Conservation (phyloP, 1,140 invertebrate species). For the Triops cancriformis region DNA sequence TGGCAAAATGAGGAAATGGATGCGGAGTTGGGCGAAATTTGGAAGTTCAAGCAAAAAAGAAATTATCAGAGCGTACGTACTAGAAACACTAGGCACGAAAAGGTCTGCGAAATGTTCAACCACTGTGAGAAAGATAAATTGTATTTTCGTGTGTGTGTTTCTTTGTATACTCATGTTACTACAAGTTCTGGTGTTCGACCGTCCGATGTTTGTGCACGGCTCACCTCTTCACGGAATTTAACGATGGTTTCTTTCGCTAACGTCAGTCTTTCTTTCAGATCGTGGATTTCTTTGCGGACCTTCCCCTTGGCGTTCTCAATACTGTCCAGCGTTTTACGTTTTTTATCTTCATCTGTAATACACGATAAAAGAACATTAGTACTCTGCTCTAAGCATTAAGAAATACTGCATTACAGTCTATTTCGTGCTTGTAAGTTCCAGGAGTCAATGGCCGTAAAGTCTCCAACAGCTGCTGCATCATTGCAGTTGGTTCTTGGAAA, state of each 20-base stretch:
- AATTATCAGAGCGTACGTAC: not conserved
- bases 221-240: slow-evolving; percentile 79
- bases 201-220: slow-evolving; percentile 45
- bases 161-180: slow-evolving; percentile 14
- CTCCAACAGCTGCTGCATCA: slow-evolving; percentile 77
- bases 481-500: slow-evolving; percentile 85
- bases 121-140: not conserved
- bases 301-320: slow-evolving; percentile 73
- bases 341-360: slow-evolving; percentile 78
- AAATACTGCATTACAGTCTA: slow-evolving; percentile 65
- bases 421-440: slow-evolving; percentile 73
- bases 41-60: not conserved
- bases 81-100: not conserved
- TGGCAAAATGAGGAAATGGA: not conserved
- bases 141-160: not conserved
- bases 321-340: slow-evolving; percentile 65
- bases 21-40: not conserved
- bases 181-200: slow-evolving; percentile 16
- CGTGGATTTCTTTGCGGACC: slow-evolving; percentile 70
- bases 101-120: not conserved
- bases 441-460: slow-evolving; percentile 63
- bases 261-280: slow-evolving; percentile 79
- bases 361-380: slow-evolving; percentile 30
- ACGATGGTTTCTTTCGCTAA: slow-evolving; percentile 79
- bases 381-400: slow-evolving; percentile 23